Evolutionary conservation across 2,113 vertebrate genomes (phyloP).

Genomic region (Hippocampus comes): DNA sequence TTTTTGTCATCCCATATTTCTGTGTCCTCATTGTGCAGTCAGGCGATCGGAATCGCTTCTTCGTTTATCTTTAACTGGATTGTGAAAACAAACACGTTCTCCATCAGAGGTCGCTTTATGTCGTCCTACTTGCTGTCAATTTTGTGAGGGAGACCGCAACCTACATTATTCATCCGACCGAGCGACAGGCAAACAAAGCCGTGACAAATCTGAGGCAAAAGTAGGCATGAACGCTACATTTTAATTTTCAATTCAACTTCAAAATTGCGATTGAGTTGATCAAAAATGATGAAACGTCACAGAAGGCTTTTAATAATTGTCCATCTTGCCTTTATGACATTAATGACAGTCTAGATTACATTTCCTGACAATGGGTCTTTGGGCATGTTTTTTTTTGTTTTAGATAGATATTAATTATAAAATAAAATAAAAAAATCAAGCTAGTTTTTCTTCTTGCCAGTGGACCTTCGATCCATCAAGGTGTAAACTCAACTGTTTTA

Average conservation of each 20-base stretch:
- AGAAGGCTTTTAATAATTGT: too few relatives aligned
- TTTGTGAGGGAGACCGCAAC: slow-evolving; percentile 53
- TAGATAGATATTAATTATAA: too few relatives aligned
- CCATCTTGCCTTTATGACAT: neutral
- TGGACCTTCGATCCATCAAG: too few relatives aligned
- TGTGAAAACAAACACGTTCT: slow-evolving; percentile 56
- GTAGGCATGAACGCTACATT: neutral
- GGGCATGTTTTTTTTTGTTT: too few relatives aligned
- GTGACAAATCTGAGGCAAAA: slow-evolving; percentile 37
- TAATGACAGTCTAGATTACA: neutral
- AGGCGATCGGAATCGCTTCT: slow-evolving; percentile 38
- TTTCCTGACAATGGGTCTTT: too few relatives aligned
- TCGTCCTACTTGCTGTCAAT: slow-evolving; percentile 34
- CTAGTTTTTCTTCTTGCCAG: neutral
- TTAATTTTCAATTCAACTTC: neutral
- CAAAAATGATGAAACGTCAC: neutral
- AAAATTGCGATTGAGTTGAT: neutral
- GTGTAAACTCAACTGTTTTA: neutral
- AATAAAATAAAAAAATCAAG: neutral
- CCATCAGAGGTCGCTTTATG: slow-evolving; percentile 38
- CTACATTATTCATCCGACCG: slow-evolving; percentile 56
- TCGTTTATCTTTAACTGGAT: slow-evolving; percentile 68
- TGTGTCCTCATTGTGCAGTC: slow-evolving; percentile 39
- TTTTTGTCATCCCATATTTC: slow-evolving; percentile 29
- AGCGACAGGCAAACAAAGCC: slow-evolving; percentile 21